Evolutionary conservation across 2,797 vertebrate genomes (phyloP), one percentile per base, ranked within the genome.

Genomic region (Mico argentatus): DNA sequence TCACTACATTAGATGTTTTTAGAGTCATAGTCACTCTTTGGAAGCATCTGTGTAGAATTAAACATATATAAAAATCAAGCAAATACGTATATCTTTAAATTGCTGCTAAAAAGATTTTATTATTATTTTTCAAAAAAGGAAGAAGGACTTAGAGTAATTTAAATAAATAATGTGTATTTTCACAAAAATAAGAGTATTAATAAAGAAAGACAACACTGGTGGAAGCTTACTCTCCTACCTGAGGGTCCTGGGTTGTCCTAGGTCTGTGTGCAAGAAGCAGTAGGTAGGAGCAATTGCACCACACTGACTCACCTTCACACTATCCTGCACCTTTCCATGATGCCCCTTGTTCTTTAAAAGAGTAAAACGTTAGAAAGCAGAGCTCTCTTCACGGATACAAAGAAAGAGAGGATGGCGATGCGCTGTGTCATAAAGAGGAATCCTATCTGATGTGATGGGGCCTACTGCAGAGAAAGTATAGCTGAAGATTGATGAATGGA

Each of bases 21-120:
- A 79, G 70, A 76, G 83, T 44, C 20, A 30, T 14, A 22, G 46
- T n/a, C 84, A 52, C 5, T 75, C 41, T 19, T 64, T 48, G 73
- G 17, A 27, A 70, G 22, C 2, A 15, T 33, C 27, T 59, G 26
- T 70, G 3, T 13, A 41, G 46, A 36, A 59, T 20, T 39, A 91
- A 75, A 73, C n/a, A 41, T 17, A 73, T 19, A 33, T 87, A 46
- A 79, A 94, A 90, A 52, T 30, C 67, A 93, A 88, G 48, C 11
- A 55, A 84, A 46, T 26, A 22, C 22, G 52, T 22, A 1, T 26
- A 59, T 61, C 36, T 88, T 83, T 50, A 73, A 36, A 70, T 13
- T 39, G 5, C 7, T 55, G 20, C 41, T 83, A 44, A 39, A 59
- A 84, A 26, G 41, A 84, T 46, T 91, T 57, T 61, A 36, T 64